A percentile compares a stretch with the other conserved stretches of the same genome.
phyloP scores from a whole-genome alignment of 2,888 invertebrate species.

The Cephus pygmeus region DNA sequence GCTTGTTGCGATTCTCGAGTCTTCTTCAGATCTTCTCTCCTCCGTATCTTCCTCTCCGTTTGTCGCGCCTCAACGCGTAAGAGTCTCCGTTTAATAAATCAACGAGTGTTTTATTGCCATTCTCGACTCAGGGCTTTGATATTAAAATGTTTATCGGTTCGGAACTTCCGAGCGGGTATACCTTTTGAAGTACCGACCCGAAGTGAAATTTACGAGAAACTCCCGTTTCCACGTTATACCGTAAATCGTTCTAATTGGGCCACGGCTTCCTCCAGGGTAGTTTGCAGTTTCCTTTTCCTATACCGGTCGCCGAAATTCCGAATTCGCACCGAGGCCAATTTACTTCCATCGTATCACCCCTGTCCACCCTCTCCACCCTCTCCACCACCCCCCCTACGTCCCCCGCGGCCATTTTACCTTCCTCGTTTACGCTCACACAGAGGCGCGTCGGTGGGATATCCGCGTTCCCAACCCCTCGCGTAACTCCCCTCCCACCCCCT shows the following conservation, averaged over 20 bases:
- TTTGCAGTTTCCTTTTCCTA: too few relatives aligned
- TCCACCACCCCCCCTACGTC: too few relatives aligned
- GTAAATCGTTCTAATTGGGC: slow-evolving; percentile 5
- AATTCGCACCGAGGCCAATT: too few relatives aligned
- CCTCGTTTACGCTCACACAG: too few relatives aligned
- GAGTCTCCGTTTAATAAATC: neutral
- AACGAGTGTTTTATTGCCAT: neutral
- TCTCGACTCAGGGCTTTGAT: neutral
- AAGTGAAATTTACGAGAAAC: slow-evolving; percentile 1
- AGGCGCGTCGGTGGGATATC: too few relatives aligned
- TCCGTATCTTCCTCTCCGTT: neutral
- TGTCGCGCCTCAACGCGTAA: neutral
- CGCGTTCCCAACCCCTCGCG: too few relatives aligned
- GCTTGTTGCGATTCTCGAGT: neutral
- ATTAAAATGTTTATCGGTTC: slow-evolving; percentile 2
- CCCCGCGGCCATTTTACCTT: too few relatives aligned
- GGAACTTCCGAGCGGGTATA: neutral
- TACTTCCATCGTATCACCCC: too few relatives aligned
- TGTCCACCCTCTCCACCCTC: too few relatives aligned
- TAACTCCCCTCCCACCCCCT: slow-evolving; percentile 14
- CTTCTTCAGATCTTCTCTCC: slow-evolving; percentile 11
- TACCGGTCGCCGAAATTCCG: too few relatives aligned
- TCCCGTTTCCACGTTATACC: neutral
- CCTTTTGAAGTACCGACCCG: neutral
- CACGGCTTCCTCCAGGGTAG: too few relatives aligned